These are phyloP conservation scores for Andrena hattorfiana DNA, from an alignment of 2,888 invertebrate genomes.

Conservation along the genomic window DNA sequence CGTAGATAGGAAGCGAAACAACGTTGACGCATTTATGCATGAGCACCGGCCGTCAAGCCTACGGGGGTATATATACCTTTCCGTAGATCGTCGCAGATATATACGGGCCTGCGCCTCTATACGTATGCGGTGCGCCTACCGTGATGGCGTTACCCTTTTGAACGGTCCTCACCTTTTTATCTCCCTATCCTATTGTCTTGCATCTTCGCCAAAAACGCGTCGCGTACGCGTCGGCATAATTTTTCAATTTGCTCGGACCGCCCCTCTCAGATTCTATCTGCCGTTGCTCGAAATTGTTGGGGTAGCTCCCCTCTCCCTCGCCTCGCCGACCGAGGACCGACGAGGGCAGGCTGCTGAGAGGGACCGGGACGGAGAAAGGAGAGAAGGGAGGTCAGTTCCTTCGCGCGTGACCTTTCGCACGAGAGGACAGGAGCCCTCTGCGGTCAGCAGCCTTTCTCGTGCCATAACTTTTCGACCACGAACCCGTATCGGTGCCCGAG, in stretches of 20 bases:
- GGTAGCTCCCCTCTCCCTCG: constrained; percentile 54
- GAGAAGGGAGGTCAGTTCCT: constrained; percentile 64
- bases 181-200: constrained; percentile 72
- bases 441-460: constrained; percentile 53
- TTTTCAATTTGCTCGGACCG: constrained; percentile 76
- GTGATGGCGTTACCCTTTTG: constrained; percentile 74
- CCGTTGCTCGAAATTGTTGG: constrained; percentile 60
- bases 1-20: constrained; percentile 63
- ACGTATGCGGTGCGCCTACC: constrained; percentile 50
- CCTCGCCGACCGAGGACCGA: constrained; percentile 1
- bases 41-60: constrained; percentile 69
- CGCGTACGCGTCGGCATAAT: constrained; percentile 72
- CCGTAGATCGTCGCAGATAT: constrained; percentile 72
- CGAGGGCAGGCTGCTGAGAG: constrained; percentile 1
- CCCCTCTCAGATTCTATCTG: constrained; percentile 72
- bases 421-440: constrained; percentile 69
- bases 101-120: constrained; percentile 38
- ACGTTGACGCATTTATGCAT: constrained; percentile 76
- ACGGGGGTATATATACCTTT: constrained; percentile 60
- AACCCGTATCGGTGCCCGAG: constrained; percentile 61
- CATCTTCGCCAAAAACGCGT: constrained; percentile 75
- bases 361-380: constrained; percentile 12
- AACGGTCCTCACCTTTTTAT: constrained; percentile 75
- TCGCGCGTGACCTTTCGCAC: constrained; percentile 74
- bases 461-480: constrained; percentile 72